These are phyloP conservation scores for Microcebus lehilahytsara DNA, from an alignment of 2,113 vertebrate genomes.

Conservation along the genomic window DNA sequence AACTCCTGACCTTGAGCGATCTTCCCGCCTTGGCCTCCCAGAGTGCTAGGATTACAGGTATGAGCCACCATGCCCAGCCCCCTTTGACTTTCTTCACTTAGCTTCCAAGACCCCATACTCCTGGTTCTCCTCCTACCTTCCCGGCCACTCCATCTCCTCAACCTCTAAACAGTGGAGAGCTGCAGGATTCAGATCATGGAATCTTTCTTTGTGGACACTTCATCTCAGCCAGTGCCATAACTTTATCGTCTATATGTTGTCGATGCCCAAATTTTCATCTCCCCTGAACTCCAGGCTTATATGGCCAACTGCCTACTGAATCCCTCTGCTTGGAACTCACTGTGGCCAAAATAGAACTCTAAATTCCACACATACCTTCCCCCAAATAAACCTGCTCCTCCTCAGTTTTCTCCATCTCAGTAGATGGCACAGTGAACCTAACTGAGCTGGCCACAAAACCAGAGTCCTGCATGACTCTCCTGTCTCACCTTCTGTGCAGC, in stretches of 20 bases:
- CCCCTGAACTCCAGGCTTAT: not conserved
- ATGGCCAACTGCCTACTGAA: not conserved
- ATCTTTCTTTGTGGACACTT: not conserved
- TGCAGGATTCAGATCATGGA: not conserved
- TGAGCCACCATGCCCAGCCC: too few species aligned
- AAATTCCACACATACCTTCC: not conserved
- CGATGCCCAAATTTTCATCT: not conserved
- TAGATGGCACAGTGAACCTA: not conserved
- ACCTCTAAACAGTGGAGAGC: not conserved
- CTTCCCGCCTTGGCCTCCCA: too few species aligned
- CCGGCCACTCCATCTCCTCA: not conserved
- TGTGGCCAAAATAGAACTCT: not conserved
- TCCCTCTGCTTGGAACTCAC: not conserved
- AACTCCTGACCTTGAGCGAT: too few species aligned
- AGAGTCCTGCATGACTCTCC: not conserved
- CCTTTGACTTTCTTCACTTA: not conserved
- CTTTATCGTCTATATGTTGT: not conserved
- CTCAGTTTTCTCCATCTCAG: not conserved
- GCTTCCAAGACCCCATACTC: not conserved
- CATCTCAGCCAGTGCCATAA: not conserved
- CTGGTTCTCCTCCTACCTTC: not conserved
- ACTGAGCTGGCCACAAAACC: not conserved
- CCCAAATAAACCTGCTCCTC: not conserved
- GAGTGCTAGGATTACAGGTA: too few species aligned
- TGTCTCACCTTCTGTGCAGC: not conserved